Conservation (phyloP, 30 jellyfish, hydroid and myxozoan genomes). For the Aurelia aurita region DNA sequence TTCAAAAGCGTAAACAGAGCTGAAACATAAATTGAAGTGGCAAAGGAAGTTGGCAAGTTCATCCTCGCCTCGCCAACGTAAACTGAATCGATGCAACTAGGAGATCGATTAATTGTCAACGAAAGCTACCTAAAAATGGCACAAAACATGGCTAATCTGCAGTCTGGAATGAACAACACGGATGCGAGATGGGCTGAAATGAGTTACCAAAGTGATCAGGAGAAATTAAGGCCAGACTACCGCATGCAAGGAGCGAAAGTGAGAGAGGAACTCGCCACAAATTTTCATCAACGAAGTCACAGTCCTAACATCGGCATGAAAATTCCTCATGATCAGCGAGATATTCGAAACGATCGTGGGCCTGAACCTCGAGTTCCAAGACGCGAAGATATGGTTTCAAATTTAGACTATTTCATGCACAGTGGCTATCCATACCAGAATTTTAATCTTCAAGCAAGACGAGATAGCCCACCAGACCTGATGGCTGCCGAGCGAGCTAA, state of each 20-base stretch:
- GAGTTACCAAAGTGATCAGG: constrained; percentile 4
- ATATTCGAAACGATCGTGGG: constrained; percentile 34
- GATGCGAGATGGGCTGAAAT: constrained; percentile 66
- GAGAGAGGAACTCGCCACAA: constrained; percentile 62
- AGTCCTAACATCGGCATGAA: constrained; percentile 51
- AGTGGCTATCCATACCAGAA: constrained; percentile 57
- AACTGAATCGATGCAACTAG: constrained; percentile 34
- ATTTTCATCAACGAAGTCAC: constrained; percentile 22
- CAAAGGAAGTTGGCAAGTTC: not conserved
- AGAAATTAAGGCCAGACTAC: constrained; percentile 37
- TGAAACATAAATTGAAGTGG: not conserved
- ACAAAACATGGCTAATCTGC: constrained; percentile 37
- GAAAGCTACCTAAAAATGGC: constrained; percentile 54
- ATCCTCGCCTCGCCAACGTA: not conserved
- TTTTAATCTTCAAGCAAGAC: constrained; percentile 56
- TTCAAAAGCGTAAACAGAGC: not conserved
- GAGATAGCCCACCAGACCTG: constrained; percentile 77
- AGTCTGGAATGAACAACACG: constrained; percentile 19
- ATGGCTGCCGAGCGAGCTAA: constrained; percentile 75
- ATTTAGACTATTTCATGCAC: constrained; percentile 64
- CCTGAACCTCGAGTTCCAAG: constrained; percentile 28
- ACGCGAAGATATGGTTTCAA: constrained; percentile 54
- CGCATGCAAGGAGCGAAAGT: constrained; percentile 60
- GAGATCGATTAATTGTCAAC: constrained; percentile 38
- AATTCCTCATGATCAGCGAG: constrained; percentile 55